Evolutionary conservation across 2,113 vertebrate species (phyloP).

Genomic region (Epinephelus lanceolatus): DNA sequence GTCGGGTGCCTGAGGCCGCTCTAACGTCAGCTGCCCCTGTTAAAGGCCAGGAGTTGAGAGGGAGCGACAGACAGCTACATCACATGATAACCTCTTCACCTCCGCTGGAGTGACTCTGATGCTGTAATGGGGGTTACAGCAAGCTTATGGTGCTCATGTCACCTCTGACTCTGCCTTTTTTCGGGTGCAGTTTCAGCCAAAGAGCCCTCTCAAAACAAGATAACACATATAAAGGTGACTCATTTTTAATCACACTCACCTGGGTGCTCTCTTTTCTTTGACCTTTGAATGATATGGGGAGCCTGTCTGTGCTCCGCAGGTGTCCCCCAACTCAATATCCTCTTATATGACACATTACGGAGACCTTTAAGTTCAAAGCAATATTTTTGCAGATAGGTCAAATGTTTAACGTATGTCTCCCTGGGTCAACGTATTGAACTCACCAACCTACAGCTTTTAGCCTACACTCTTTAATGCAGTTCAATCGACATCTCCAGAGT

Average conservation of each 20-base stretch:
- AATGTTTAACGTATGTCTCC: no score
- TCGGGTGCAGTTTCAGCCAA: not conserved
- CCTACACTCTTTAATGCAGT: no score
- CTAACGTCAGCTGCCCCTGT: constrained; percentile 47
- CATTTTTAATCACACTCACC: not conserved
- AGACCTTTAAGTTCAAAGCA: no score
- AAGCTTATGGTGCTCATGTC: not conserved
- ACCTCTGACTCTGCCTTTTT: not conserved
- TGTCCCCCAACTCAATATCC: no score
- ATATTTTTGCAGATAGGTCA: no score
- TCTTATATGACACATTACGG: no score
- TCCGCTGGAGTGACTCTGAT: constrained; percentile 2
- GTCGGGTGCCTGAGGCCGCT: constrained; percentile 32
- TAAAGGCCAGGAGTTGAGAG: constrained; percentile 55
- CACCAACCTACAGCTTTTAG: no score
- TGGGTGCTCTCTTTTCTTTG: not conserved
- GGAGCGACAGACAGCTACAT: constrained; percentile 27
- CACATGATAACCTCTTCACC: constrained; percentile 36
- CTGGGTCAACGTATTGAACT: no score
- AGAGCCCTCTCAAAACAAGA: not conserved
- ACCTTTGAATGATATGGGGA: not conserved
- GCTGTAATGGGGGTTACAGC: not conserved
- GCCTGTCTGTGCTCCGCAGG: no score
- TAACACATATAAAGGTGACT: not conserved
- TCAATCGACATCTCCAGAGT: no score